Evolutionary conservation across 2,113 vertebrate species (phyloP).

Genomic region (Chauna torquata): DNA sequence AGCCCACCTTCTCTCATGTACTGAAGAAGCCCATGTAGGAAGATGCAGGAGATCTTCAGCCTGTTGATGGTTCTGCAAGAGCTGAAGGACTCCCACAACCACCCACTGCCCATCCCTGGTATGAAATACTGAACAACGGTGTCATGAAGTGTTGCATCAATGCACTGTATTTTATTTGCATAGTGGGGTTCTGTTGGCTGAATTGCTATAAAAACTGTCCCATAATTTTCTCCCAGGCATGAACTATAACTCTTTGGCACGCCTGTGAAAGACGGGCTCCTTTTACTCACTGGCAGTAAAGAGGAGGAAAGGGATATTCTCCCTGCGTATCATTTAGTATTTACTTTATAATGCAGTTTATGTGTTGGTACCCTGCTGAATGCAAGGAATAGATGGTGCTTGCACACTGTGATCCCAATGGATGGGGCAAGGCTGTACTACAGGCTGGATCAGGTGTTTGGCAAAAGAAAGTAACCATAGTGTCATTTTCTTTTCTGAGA

Average conservation of each 20-base stretch:
- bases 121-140: not conserved
- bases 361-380: not conserved
- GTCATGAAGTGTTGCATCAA: not conserved
- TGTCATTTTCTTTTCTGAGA: not conserved
- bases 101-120: rapidly evolving
- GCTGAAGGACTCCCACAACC: not conserved
- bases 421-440: not conserved
- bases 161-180: not conserved
- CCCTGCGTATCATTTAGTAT: not conserved
- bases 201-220: not conserved
- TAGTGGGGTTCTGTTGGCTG: not conserved
- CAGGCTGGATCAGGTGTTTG: not conserved
- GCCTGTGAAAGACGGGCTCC: not conserved
- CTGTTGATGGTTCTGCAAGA: not conserved
- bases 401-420: not conserved
- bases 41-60: not conserved
- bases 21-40: not conserved
- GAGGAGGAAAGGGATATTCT: not conserved
- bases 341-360: not conserved
- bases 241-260: not conserved
- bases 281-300: not conserved
- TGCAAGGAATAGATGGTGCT: not conserved
- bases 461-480: not conserved
- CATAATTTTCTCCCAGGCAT: not conserved
- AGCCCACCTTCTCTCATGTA: not conserved